These are phyloP conservation scores for Mycalesis mineus DNA, from an alignment of 2,888 invertebrate species.

Conservation along the genomic window DNA sequence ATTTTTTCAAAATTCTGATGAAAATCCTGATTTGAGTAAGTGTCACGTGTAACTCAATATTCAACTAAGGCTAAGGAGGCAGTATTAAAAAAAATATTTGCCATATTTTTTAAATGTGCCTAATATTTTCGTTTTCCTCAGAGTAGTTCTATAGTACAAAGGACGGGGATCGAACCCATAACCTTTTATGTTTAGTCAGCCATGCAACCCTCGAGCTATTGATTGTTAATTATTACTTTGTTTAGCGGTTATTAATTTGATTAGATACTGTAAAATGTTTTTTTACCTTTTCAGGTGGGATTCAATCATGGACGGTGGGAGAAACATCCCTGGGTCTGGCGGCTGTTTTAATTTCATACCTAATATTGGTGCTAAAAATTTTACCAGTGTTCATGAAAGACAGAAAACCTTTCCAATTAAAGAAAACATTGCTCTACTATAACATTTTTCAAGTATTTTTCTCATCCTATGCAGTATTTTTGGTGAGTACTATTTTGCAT, in stretches of 20 bases:
- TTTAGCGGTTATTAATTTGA: background rate
- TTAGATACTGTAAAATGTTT: background rate
- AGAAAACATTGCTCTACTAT: conserved; percentile 81
- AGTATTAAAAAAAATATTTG: too few species aligned
- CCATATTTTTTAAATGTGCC: too few species aligned
- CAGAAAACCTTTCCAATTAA: conserved; percentile 80
- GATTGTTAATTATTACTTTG: too few species aligned
- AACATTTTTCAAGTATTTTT: conserved; percentile 83
- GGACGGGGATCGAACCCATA: too few species aligned
- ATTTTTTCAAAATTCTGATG: background rate
- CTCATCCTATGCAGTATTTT: conserved; percentile 77
- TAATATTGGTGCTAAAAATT: conserved; percentile 80
- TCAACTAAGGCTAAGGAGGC: too few species aligned
- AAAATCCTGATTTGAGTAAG: background rate
- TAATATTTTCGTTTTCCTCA: too few species aligned
- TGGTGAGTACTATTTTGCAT: conserved; percentile 68
- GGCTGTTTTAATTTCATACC: conserved; percentile 78
- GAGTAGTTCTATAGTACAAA: too few species aligned
- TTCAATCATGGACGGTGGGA: conserved; percentile 49
- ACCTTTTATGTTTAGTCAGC: too few species aligned
- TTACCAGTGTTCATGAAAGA: conserved; percentile 85
- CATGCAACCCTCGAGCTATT: too few species aligned
- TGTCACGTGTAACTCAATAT: too few species aligned
- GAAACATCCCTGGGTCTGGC: conserved; percentile 45
- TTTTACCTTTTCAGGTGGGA: conserved; percentile 39